Evolutionary conservation across 2,797 vertebrate genomes (phyloP).

Genomic region (Anas bahamensis): DNA sequence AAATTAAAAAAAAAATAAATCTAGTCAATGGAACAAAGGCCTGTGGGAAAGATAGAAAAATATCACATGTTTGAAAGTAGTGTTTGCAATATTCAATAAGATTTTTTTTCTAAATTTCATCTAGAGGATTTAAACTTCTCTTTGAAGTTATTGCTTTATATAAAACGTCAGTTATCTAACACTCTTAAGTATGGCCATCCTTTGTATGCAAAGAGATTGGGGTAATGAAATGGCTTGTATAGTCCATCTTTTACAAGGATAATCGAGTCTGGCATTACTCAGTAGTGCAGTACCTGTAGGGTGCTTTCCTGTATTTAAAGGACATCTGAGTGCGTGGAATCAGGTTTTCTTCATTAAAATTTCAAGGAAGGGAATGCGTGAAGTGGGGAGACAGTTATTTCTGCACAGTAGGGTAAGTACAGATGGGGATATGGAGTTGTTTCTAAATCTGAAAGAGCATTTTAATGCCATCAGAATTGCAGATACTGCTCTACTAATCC

Average conservation of each 20-base stretch:
- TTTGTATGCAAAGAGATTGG: not conserved
- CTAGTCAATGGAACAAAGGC: not conserved
- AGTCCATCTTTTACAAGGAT: not conserved
- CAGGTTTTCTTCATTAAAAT: not conserved
- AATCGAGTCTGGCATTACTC: not conserved
- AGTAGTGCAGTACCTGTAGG: not conserved
- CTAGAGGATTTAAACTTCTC: not conserved
- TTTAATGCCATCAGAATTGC: constrained; percentile 44
- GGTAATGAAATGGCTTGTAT: not conserved
- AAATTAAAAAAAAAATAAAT: not conserved
- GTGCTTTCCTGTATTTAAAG: not conserved
- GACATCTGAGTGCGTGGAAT: not conserved
- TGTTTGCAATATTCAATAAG: not conserved
- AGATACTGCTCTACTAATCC: not conserved
- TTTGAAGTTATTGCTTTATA: not conserved
- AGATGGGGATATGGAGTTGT: not conserved
- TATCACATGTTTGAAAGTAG: not conserved
- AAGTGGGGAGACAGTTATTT: constrained; percentile 3
- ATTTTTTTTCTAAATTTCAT: not conserved
- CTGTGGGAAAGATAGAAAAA: not conserved
- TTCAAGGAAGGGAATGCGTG: not conserved
- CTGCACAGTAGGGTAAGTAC: not conserved
- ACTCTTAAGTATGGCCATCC: not conserved
- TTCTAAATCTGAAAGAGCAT: constrained; percentile 43
- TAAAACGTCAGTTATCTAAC: not conserved